A percentile compares a stretch with the other conserved stretches of the same genome.
phyloP scores from a whole-genome alignment of 2,113 vertebrate genomes.

The Polypterus bichir region DNA sequence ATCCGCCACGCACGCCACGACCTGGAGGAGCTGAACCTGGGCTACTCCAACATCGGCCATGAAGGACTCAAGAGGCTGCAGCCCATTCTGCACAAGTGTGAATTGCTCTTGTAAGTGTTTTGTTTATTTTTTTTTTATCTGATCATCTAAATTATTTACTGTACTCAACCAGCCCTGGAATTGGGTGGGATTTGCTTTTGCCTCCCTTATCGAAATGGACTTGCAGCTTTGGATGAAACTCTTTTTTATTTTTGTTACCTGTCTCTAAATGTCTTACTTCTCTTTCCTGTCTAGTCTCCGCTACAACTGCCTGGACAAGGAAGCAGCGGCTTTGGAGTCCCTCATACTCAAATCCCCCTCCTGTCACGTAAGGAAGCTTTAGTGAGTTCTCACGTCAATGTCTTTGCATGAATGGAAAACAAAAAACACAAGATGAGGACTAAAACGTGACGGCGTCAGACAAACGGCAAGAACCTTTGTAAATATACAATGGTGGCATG shows the following conservation, averaged over 20 bases:
- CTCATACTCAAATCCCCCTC: constrained; percentile 33
- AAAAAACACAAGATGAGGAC: too few relatives aligned
- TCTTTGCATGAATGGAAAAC: background rate
- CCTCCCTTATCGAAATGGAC: too few relatives aligned
- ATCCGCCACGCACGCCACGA: constrained; percentile 35
- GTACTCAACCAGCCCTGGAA: background rate
- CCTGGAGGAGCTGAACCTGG: constrained; percentile 39
- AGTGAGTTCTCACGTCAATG: constrained; percentile 28
- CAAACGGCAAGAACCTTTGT: too few relatives aligned
- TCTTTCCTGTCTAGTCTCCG: constrained; percentile 28
- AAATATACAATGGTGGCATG: too few relatives aligned
- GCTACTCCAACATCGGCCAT: constrained; percentile 47
- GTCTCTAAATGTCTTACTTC: too few relatives aligned
- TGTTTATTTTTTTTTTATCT: background rate
- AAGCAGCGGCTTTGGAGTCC: constrained; percentile 38
- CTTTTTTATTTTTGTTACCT: too few relatives aligned
- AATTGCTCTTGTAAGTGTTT: constrained; percentile 41
- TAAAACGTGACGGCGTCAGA: too few relatives aligned
- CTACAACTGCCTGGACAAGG: constrained; percentile 38
- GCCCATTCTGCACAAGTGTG: constrained; percentile 38
- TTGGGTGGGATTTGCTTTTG: too few relatives aligned
- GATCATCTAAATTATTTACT: background rate
- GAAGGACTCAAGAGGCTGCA: constrained; percentile 30
- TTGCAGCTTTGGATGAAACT: too few relatives aligned
- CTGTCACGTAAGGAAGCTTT: constrained; percentile 42